Base-by-base conservation (phyloP, 2,113 vertebrate species). In the Zeus faber region DNA sequence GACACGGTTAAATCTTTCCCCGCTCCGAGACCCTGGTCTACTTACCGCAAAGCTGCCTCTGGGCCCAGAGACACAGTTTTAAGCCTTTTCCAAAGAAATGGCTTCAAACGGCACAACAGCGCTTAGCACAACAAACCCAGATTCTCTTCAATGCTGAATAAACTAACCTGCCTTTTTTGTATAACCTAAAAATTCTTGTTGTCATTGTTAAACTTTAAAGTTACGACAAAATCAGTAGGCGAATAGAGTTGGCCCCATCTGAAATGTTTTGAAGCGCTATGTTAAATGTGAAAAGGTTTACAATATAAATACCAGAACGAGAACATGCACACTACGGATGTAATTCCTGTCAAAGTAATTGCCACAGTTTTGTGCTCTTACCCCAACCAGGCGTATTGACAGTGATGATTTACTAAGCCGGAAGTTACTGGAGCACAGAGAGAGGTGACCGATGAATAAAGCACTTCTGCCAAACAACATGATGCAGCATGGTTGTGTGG, bases 11-110 rank as follows among this genome's bases (percentile, higher is more conserved):
- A 59, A 65, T 64, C 41, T 37, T 37, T 44, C 20, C 49, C 64
- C 55, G 62, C 57, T 54, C 35, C 56, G 55, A 49, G 61, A 80
- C 67, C 52, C 43, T 65, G 57, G 65, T 55, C 40, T 43, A 52
- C 29, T 79, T 65, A 49, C 57, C 5, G 5, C 66, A 53, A 73
- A 59, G 54, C 37, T 16, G 65, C 43, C 39, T 17, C 1, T 49
- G 49, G 35, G 65, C 33, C 66, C 62, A 33, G 37, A 49, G 54
- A 47, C 55, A 65, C 75, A 77, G 70, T 69, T 75, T 84, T 72
- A 68, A 76, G 62, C 50, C 48, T 74, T 86, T 82, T 83, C 24
- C 59, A 58, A 58, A 74, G 71, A 57, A 84, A 84, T 69, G 59
- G 68, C 67, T 80, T 64, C 31, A 66, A 80, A 82, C 70, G 79